Percentiles rank a stretch among this genome's conserved stretches.
These are phyloP conservation scores for Xenopus borealis DNA, from an alignment of 2,113 vertebrate species.

Conservation along the genomic window DNA sequence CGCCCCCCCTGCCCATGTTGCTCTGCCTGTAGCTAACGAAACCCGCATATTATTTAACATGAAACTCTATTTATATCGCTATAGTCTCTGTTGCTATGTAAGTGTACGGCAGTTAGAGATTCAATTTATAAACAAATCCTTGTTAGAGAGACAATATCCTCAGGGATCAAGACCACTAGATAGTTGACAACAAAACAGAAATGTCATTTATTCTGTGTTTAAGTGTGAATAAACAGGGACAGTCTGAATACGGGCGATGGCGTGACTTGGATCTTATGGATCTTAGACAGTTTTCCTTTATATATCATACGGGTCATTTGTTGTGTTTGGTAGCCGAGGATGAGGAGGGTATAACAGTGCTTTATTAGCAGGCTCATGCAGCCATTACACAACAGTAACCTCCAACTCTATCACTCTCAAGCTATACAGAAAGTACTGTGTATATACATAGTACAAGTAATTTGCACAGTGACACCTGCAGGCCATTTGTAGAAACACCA, in stretches of 20 bases:
- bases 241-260: not conserved
- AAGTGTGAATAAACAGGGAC: not conserved
- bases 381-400: no score
- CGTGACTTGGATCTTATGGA: no score
- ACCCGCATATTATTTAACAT: constrained; percentile 5
- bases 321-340: no score
- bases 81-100: not conserved
- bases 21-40: constrained; percentile 14
- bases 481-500: no score
- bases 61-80: not conserved
- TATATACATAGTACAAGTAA: no score
- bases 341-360: no score
- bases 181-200: not conserved
- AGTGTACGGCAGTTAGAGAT: not conserved
- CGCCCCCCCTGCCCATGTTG: not conserved
- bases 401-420: no score
- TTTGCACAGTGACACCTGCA: no score
- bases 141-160: constrained; percentile 5
- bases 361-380: no score
- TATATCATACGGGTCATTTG: no score
- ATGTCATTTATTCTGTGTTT: not conserved
- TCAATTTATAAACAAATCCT: not conserved
- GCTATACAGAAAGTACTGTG: no score
- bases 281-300: no score
- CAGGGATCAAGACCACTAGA: not conserved